phyloP scores from a whole-genome alignment of 1,140 invertebrate genomes.

The Antheraea pernyi region DNA sequence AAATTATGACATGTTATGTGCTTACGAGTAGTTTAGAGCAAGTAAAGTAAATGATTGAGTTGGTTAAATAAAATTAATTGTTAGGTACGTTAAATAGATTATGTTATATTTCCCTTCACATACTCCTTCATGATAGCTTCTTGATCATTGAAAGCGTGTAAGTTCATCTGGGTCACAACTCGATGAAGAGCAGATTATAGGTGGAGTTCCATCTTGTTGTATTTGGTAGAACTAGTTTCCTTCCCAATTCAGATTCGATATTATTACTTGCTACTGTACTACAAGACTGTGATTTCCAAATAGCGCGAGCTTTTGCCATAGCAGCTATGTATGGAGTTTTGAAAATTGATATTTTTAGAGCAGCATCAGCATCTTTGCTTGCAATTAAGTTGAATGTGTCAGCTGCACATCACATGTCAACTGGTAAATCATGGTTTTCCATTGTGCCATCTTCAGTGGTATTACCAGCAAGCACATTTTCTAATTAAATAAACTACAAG shows the following conservation, averaged over 20 bases:
- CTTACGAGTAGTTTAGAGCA: slow-evolving; percentile 15
- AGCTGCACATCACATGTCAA: slow-evolving; percentile 21
- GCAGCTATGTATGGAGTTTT: slow-evolving; percentile 20
- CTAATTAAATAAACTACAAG: no score
- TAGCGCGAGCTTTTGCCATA: slow-evolving; percentile 24
- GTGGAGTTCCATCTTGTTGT: no score
- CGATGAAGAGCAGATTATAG: slow-evolving; percentile 24
- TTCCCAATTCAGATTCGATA: slow-evolving; percentile 22
- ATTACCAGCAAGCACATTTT: no score
- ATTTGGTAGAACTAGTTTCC: no score
- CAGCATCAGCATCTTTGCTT: slow-evolving; percentile 23
- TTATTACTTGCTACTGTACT: slow-evolving; percentile 22
- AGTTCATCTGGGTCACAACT: slow-evolving; percentile 23
- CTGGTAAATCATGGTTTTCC: slow-evolving; percentile 10
- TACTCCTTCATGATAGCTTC: slow-evolving; percentile 19
- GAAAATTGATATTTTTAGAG: slow-evolving; percentile 21
- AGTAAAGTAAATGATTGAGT: slow-evolving; percentile 7
- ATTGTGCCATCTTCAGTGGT: no score
- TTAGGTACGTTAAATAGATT: slow-evolving; percentile 12
- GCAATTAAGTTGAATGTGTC: slow-evolving; percentile 17
- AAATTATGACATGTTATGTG: slow-evolving; percentile 14
- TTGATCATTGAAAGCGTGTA: slow-evolving; percentile 25
- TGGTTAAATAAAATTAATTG: slow-evolving; percentile 11
- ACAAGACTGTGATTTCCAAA: slow-evolving; percentile 25
- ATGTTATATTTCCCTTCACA: slow-evolving; percentile 14